These are phyloP conservation scores for Pandemis cinnamomeana DNA, from an alignment of 2,888 invertebrate genomes.

Conservation along the genomic window DNA sequence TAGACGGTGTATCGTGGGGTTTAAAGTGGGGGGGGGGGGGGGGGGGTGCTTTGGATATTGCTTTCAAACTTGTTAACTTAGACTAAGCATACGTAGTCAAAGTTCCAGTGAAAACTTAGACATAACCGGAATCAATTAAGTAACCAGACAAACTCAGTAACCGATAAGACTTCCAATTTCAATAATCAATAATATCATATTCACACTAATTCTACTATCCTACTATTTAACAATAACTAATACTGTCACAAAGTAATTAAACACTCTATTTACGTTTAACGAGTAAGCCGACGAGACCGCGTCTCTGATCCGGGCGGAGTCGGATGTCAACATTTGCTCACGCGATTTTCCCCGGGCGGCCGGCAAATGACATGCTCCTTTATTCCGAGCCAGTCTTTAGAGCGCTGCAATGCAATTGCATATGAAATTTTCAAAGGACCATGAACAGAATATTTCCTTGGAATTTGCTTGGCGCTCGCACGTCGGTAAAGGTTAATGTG, in stretches of 20 bases:
- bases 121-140: too few relatives aligned
- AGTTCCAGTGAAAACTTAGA: too few relatives aligned
- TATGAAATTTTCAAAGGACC: conserved; percentile 60
- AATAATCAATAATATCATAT: too few relatives aligned
- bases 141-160: too few relatives aligned
- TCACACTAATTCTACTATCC: too few relatives aligned
- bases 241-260: conserved; percentile 20
- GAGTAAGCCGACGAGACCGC: conserved; percentile 17
- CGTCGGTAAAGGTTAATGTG: background rate
- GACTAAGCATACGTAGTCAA: background rate
- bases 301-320: conserved; percentile 59
- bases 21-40: too few relatives aligned
- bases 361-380: conserved; percentile 73
- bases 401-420: conserved; percentile 63
- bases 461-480: conserved; percentile 9
- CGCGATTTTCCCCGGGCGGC: conserved; percentile 65
- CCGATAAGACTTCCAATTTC: too few relatives aligned
- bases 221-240: background rate
- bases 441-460: conserved; percentile 12
- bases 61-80: background rate
- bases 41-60: background rate
- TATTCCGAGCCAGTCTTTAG: conserved; percentile 59
- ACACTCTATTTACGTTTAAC: conserved; percentile 17
- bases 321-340: conserved; percentile 77
- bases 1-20: too few relatives aligned